These are phyloP conservation scores for Carapus acus DNA, from an alignment of 2,797 vertebrate genomes.

Conservation along the genomic window DNA sequence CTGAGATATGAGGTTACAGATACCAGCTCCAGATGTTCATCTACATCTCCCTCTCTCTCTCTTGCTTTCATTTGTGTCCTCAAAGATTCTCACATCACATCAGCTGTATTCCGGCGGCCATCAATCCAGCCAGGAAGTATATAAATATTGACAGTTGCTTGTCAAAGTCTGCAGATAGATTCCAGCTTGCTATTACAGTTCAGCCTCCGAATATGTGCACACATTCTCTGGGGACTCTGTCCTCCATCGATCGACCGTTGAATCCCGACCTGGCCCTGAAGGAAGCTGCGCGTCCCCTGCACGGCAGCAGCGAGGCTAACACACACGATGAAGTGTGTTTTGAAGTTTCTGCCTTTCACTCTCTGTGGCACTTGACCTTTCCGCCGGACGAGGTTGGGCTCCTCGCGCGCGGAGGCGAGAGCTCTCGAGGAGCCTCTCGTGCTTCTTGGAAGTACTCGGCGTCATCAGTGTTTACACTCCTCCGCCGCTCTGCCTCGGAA, in stretches of 20 bases:
- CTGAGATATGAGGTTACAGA: constrained; percentile 49
- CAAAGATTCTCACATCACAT: constrained; percentile 13
- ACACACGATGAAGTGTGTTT: constrained; percentile 43
- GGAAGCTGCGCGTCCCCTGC: constrained; percentile 38
- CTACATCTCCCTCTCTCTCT: constrained; percentile 18
- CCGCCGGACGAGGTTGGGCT: constrained; percentile 25
- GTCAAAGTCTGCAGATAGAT: constrained; percentile 56
- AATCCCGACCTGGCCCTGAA: constrained; percentile 51
- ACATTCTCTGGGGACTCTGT: constrained; percentile 46
- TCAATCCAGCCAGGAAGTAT: constrained; percentile 52
- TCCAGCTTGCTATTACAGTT: constrained; percentile 54
- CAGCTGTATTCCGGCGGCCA: constrained; percentile 43
- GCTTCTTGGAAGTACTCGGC: constrained; percentile 24
- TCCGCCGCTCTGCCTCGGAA: constrained; percentile 28
- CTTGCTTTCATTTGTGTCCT: constrained; percentile 15
- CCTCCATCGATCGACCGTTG: constrained; percentile 71
- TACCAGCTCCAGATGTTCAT: constrained; percentile 46
- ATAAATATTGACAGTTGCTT: constrained; percentile 56
- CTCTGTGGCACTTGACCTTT: constrained; percentile 50
- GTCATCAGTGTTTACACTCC: constrained; percentile 18
- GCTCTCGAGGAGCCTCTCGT: constrained; percentile 20
- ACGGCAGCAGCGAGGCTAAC: constrained; percentile 46
- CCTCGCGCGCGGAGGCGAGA: constrained; percentile 20
- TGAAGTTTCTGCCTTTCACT: constrained; percentile 36
- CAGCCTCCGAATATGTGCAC: constrained; percentile 55